Evolutionary conservation across 2,113 vertebrate species (phyloP).

Genomic region (Epinephelus fuscoguttatus): DNA sequence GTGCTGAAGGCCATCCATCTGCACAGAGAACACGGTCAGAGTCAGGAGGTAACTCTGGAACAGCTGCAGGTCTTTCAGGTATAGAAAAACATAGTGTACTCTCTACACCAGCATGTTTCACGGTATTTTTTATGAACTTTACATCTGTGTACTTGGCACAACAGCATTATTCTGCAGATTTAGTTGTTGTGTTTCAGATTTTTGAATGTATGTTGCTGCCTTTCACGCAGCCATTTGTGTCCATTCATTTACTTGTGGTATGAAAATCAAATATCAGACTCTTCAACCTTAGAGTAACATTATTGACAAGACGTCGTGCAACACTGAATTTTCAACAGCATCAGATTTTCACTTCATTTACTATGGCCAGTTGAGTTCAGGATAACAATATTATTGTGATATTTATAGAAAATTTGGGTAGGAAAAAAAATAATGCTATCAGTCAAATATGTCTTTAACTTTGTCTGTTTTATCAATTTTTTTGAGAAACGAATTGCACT

Average conservation of each 20-base stretch:
- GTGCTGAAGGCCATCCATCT: slow-evolving; percentile 86
- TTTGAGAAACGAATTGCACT: too few species aligned
- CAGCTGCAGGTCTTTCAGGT: slow-evolving; percentile 88
- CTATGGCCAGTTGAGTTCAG: too few species aligned
- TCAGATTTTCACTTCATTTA: too few species aligned
- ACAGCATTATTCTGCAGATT: not conserved
- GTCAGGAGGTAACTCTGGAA: slow-evolving; percentile 86
- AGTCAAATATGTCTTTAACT: too few species aligned
- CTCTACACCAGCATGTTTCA: not conserved
- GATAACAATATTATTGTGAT: too few species aligned
- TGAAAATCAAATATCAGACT: slow-evolving; percentile 4
- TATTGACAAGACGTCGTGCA: slow-evolving; percentile 7
- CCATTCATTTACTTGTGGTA: not conserved
- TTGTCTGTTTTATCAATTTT: too few species aligned
- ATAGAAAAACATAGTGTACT: slow-evolving; percentile 18
- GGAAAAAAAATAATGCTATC: too few species aligned
- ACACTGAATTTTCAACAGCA: slow-evolving; percentile 13
- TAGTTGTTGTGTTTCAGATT: not conserved
- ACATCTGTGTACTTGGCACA: not conserved
- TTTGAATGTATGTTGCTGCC: not conserved
- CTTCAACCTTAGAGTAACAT: not conserved
- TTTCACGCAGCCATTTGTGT: not conserved
- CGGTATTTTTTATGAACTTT: not conserved
- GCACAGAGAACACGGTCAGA: slow-evolving; percentile 74
- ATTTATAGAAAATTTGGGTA: too few species aligned